Percentiles rank a stretch among this genome's conserved stretches.
These are phyloP conservation scores for Patiria miniata DNA, from an alignment of 35 echinoderm and acorn worm species.

Conservation along the genomic window DNA sequence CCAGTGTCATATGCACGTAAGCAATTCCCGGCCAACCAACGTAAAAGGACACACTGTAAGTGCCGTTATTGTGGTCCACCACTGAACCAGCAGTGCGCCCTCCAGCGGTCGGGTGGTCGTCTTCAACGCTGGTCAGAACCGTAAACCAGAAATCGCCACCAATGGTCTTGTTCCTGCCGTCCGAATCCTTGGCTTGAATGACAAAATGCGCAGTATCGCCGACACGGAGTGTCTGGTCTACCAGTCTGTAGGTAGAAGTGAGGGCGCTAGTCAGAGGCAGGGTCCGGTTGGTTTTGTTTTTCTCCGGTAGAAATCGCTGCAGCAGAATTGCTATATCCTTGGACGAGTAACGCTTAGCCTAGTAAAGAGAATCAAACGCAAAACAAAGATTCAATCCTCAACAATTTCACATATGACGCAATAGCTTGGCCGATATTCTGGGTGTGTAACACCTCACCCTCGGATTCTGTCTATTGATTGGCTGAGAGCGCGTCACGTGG, in stretches of 20 bases:
- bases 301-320: no score
- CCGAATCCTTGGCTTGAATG: not conserved
- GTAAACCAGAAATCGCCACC: conserved; percentile 49
- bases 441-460: no score
- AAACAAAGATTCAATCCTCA: no score
- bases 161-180: not conserved
- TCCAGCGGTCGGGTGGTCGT: not conserved
- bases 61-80: conserved; percentile 47
- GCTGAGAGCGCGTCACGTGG: no score
- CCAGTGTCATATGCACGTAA: conserved; percentile 31
- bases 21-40: conserved; percentile 31
- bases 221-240: not conserved
- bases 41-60: conserved; percentile 46
- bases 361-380: no score
- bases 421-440: no score
- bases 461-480: no score
- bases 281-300: no score
- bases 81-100: conserved; percentile 10
- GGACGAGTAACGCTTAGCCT: no score
- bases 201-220: conserved; percentile 15
- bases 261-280: conserved; percentile 9
- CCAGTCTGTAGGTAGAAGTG: not conserved
- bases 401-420: no score
- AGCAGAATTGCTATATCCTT: no score
- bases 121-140: not conserved